Base-by-base conservation (phyloP, 2,113 vertebrate genomes). In the Pteruthius melanotis region DNA sequence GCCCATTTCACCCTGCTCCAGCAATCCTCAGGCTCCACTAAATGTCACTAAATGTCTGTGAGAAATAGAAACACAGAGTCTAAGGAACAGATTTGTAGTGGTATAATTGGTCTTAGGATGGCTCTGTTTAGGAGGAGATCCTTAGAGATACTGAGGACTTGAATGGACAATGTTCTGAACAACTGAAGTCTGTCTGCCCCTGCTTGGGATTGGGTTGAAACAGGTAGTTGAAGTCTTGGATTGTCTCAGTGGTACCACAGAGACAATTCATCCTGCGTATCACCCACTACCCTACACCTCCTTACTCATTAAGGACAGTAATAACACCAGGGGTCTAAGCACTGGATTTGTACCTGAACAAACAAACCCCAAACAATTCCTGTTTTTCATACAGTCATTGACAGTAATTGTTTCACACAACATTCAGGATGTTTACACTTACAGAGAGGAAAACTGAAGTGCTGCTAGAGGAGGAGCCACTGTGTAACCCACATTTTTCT, bases 331-430 rank as follows among this genome's bases (percentile, higher is more conserved):
- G 20, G 9, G 40, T 74, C 31, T 56, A 75, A 75, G 28, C 11
- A 45, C 22, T 57, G 45, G 6, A 70, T 74, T 83, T 56, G 27
- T 53, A 64, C 12, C 24, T 64, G 17, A 40, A 23, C 30, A 37
- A 13, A 47, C 1, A 28, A 45, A 11, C 0, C 7, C 10, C 3
- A 1, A 68, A 57, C 2, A 72, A 16, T 18, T 72, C 4, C 16
- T 53, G 14, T 5, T 53, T 87, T 68, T 83, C 54, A 63, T 17
- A 18, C 3, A 22, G 20, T 53, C 23, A 15, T 47, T 86, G 63
- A 53, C 45, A 83, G 13, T 19, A 59, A 42, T 72, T 50, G 14
- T 21, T 89, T 86, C 71, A 74, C 15, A 19, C 33, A 78, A 66
- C 11, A 27, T 66, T 84, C 42, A 70, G 4, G 7, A 13, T 47